Evolutionary conservation across 1,140 invertebrate species (phyloP).

Genomic region (Drosophila nannoptera): DNA sequence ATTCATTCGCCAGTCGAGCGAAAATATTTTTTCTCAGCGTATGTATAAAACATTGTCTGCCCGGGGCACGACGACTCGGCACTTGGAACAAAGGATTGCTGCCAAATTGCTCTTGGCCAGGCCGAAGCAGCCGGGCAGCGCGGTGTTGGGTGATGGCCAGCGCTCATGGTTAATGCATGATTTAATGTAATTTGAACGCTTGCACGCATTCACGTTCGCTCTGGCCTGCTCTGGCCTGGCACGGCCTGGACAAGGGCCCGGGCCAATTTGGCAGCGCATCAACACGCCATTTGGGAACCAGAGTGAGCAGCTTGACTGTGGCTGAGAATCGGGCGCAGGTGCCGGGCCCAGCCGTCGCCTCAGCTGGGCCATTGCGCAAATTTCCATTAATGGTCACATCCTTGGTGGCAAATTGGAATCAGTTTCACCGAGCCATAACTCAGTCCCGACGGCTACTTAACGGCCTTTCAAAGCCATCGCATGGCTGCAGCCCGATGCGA

Average conservation of each 20-base stretch:
- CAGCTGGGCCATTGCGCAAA: constrained; percentile 49
- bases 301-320: constrained; percentile 1
- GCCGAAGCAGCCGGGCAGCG: constrained; percentile 9
- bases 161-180: constrained; percentile 76
- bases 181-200: constrained; percentile 70
- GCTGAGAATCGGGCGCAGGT: constrained; percentile 22
- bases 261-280: constrained; percentile 74
- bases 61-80: constrained; percentile 18
- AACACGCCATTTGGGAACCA: constrained; percentile 68
- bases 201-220: constrained; percentile 56
- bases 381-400: constrained; percentile 74
- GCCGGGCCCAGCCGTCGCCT: constrained; percentile 23
- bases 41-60: constrained; percentile 69
- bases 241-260: constrained; percentile 1
- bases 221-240: constrained; percentile 23
- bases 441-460: constrained; percentile 58
- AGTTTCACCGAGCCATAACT: constrained; percentile 66
- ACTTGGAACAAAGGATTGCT: constrained; percentile 67
- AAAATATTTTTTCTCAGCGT: constrained; percentile 43
- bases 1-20: constrained; percentile 54
- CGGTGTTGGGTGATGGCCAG: constrained; percentile 4
- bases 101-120: constrained; percentile 62
- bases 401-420: constrained; percentile 75
- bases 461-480: constrained; percentile 62
- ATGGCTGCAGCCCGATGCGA: constrained; percentile 10